Evolutionary conservation across 2,113 vertebrate species (phyloP).

Genomic region (Circaetus cinerascens): DNA sequence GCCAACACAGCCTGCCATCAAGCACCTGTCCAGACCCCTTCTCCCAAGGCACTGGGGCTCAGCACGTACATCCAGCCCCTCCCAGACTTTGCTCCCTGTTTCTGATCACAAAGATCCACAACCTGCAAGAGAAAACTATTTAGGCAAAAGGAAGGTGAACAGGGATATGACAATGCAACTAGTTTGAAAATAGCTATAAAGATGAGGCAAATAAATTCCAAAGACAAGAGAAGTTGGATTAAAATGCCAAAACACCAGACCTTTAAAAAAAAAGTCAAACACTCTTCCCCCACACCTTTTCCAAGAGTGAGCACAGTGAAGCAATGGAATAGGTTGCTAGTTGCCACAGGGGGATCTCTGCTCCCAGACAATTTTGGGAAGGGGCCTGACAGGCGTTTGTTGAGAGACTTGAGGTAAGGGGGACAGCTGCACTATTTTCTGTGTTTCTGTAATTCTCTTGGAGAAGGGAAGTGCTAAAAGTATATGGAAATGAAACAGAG

Average conservation of each 20-base stretch:
- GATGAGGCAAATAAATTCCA: not conserved
- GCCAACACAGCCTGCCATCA: not conserved
- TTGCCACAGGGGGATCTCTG: not conserved
- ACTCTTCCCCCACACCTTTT: not conserved
- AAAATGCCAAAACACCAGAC: not conserved
- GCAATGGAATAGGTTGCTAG: not conserved
- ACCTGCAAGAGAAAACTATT: not conserved
- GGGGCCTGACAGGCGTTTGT: not conserved
- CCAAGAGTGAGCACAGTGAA: not conserved
- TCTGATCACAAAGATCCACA: not conserved
- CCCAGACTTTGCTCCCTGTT: not conserved
- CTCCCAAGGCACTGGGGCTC: accelerated
- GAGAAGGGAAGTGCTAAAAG: not conserved
- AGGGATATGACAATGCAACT: not conserved
- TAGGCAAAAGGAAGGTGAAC: not conserved
- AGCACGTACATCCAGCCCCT: not conserved
- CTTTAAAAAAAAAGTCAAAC: not conserved
- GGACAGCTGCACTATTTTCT: not conserved
- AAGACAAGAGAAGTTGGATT: not conserved
- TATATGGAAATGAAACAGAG: not conserved
- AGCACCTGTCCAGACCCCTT: not conserved
- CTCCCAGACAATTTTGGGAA: not conserved
- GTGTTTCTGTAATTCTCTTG: not conserved
- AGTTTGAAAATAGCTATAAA: not conserved
- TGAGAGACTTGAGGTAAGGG: not conserved